A percentile compares a stretch with the other conserved stretches of the same genome.
phyloP scores from a whole-genome alignment of 2,888 invertebrate species.

The Gandaritis pyraliata region DNA sequence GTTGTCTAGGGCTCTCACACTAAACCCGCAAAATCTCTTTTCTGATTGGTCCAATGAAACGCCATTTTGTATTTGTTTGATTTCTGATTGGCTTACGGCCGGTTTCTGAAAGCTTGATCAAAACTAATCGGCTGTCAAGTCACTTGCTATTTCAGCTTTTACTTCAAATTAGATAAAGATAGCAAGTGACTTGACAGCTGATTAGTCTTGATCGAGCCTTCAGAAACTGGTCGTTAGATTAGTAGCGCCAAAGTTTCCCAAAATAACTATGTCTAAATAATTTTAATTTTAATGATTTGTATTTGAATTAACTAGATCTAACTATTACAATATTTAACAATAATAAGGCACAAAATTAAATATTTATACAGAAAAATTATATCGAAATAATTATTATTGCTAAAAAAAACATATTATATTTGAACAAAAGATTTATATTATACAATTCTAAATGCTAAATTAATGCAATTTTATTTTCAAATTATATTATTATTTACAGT shows the following conservation, averaged over 20 bases:
- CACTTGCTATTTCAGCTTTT: too few species aligned
- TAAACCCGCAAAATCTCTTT: too few species aligned
- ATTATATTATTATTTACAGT: not conserved
- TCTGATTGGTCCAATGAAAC: slow-evolving; percentile 7
- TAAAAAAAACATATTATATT: slow-evolving; percentile 20
- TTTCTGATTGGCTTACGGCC: not conserved
- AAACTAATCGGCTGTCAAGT: too few species aligned
- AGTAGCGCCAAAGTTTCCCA: not conserved
- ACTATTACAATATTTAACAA: slow-evolving; percentile 9
- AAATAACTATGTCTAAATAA: too few species aligned
- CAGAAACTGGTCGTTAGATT: too few species aligned
- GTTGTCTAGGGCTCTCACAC: too few species aligned
- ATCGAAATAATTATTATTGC: slow-evolving; percentile 12
- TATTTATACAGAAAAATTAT: slow-evolving; percentile 15
- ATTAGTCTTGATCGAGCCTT: too few species aligned
- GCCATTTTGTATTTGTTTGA: slow-evolving; percentile 6
- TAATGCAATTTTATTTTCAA: slow-evolving; percentile 4
- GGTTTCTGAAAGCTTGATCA: too few species aligned
- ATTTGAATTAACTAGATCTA: slow-evolving; percentile 3
- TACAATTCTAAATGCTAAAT: slow-evolving; percentile 28
- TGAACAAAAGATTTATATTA: slow-evolving; percentile 16
- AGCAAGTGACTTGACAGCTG: too few species aligned
- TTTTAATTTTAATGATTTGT: not conserved
- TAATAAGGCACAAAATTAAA: slow-evolving; percentile 31
- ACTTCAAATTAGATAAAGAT: too few species aligned